These are phyloP conservation scores for Hyppa rectilinea DNA, from an alignment of 2,888 invertebrate genomes.

Conservation along the genomic window DNA sequence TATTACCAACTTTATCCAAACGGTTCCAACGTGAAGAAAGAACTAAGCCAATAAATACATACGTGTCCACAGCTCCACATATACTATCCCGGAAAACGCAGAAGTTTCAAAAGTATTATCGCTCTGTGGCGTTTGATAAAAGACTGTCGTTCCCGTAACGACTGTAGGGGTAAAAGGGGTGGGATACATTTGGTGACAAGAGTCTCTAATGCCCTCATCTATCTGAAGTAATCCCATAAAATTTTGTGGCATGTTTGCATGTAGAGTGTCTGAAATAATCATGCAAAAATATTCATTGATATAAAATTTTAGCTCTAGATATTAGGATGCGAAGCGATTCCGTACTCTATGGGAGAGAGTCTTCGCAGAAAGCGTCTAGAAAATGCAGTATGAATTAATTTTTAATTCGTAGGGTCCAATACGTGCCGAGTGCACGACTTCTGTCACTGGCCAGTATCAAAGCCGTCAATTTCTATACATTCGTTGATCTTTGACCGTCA, in stretches of 20 bases:
- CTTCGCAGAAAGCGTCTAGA: too few species aligned
- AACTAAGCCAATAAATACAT: constrained; percentile 57
- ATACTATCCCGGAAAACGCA: constrained; percentile 64
- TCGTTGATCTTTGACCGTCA: not conserved
- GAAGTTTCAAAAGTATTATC: constrained; percentile 74
- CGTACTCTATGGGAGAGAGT: too few species aligned
- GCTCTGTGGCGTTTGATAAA: constrained; percentile 74
- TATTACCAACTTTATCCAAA: constrained; percentile 43
- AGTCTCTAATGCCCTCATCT: constrained; percentile 77
- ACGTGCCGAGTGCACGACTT: not conserved
- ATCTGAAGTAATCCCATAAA: constrained; percentile 79
- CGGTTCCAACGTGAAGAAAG: constrained; percentile 23
- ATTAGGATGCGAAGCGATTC: too few species aligned
- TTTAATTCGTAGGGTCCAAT: not conserved
- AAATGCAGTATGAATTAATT: not conserved
- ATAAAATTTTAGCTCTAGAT: constrained; percentile 13
- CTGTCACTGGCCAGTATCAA: not conserved
- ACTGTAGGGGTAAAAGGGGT: constrained; percentile 72
- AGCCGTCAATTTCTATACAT: not conserved
- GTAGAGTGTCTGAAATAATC: constrained; percentile 41
- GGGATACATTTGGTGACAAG: constrained; percentile 78
- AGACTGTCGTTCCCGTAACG: constrained; percentile 74
- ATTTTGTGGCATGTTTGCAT: constrained; percentile 71
- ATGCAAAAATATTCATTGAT: constrained; percentile 36
- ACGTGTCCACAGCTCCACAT: constrained; percentile 52